phyloP scores from a whole-genome alignment of 2,797 vertebrate genomes.

The Ptychobarbus kaznakovi region DNA sequence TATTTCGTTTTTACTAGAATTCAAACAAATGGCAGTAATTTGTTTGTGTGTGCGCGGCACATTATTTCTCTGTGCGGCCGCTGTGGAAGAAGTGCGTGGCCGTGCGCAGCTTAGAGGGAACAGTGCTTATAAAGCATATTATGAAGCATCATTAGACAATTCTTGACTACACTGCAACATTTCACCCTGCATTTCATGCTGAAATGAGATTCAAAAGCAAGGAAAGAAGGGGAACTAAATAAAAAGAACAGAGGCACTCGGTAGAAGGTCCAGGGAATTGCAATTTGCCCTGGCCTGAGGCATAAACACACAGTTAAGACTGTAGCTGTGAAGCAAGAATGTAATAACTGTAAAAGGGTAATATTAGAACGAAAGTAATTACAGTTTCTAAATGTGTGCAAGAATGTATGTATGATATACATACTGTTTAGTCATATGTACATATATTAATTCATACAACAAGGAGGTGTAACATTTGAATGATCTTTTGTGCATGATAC shows the following conservation, averaged over 20 bases:
- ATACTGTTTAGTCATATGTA: slow-evolving; percentile 11
- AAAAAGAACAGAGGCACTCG: slow-evolving; percentile 61
- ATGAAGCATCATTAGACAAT: slow-evolving; percentile 21
- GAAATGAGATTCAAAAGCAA: slow-evolving; percentile 40
- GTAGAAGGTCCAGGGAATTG: slow-evolving; percentile 60
- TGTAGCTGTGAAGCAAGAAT: slow-evolving; percentile 51
- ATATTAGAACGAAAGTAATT: slow-evolving; percentile 69
- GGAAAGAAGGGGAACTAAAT: slow-evolving; percentile 55
- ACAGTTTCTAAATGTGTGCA: slow-evolving; percentile 68
- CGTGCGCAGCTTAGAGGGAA: no score
- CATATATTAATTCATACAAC: neutral
- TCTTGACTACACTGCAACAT: neutral
- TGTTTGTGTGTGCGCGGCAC: no score
- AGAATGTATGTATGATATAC: slow-evolving; percentile 1
- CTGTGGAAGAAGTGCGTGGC: no score
- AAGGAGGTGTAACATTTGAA: neutral
- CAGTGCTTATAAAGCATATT: neutral
- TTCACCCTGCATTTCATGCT: slow-evolving; percentile 6
- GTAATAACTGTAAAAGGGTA: slow-evolving; percentile 62
- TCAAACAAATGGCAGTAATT: no score
- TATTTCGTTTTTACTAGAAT: no score
- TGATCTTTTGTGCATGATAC: neutral
- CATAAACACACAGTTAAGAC: slow-evolving; percentile 68
- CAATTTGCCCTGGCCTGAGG: slow-evolving; percentile 68
- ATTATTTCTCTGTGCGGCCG: no score